Percentiles rank a stretch among this genome's conserved stretches.
phyloP scores from a whole-genome alignment of 1,140 invertebrate genomes.

The Atta colombica region DNA sequence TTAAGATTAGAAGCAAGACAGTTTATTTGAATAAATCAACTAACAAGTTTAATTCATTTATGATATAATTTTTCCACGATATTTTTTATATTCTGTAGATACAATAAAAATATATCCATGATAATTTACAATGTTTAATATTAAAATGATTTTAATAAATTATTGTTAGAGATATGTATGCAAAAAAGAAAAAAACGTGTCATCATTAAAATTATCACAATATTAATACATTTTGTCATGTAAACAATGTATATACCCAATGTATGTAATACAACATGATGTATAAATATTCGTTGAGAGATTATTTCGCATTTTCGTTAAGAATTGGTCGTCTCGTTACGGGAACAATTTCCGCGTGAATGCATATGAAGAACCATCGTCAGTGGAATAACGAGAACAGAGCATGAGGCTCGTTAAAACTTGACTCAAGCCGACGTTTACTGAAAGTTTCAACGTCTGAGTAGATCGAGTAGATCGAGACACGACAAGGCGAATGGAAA shows the following conservation, averaged over 20 bases:
- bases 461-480: background rate
- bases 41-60: no score
- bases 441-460: constrained; percentile 57
- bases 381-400: constrained; percentile 15
- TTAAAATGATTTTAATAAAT: background rate
- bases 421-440: constrained; percentile 59
- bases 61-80: background rate
- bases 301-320: constrained; percentile 5
- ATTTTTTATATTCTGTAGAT: background rate
- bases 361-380: constrained; percentile 16
- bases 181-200: background rate
- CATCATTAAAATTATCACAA: background rate
- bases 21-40: no score
- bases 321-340: constrained; percentile 21
- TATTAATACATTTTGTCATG: background rate
- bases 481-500: background rate
- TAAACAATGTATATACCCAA: background rate
- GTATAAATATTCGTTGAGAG: constrained; percentile 10
- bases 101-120: background rate
- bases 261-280: background rate
- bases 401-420: constrained; percentile 66
- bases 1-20: no score
- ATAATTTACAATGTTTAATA: constrained; percentile 5
- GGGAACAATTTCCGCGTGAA: constrained; percentile 40
- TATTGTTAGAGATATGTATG: no score